Evolutionary conservation across 2,113 vertebrate species (phyloP).

Genomic region (Galbula dea): DNA sequence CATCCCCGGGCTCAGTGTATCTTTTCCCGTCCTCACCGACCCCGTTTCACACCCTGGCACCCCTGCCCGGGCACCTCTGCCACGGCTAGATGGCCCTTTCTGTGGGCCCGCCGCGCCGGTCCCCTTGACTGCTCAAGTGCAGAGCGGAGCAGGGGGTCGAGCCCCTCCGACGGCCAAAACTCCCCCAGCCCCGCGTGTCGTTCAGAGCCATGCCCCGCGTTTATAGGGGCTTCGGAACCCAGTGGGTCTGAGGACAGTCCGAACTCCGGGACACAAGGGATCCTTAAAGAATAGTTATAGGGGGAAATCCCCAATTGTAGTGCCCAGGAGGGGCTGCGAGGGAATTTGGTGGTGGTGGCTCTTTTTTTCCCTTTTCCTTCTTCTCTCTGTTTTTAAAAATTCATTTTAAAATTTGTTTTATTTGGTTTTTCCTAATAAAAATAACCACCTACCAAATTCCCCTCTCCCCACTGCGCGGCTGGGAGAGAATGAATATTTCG

Average conservation of each 20-base stretch:
- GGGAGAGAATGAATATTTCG: not conserved
- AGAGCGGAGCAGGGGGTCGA: not conserved
- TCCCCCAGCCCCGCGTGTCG: accelerated
- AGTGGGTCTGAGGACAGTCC: not conserved
- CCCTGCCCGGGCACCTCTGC: not conserved
- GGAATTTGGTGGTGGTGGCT: not conserved
- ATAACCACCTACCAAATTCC: not conserved
- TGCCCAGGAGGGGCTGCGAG: too few relatives aligned
- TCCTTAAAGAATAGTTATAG: not conserved
- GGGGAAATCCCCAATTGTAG: accelerated
- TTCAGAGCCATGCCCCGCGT: not conserved
- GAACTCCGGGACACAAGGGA: not conserved
- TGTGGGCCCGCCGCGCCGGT: not conserved
- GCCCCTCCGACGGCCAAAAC: not conserved
- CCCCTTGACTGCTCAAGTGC: not conserved
- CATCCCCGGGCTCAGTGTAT: not conserved
- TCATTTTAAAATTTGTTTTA: not conserved
- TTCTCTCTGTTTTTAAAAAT: too few relatives aligned
- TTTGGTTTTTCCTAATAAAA: not conserved
- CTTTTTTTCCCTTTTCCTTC: too few relatives aligned
- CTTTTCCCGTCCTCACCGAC: not conserved
- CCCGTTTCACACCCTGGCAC: too few relatives aligned
- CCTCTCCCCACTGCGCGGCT: not conserved
- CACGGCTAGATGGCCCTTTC: not conserved
- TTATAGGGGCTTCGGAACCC: not conserved